Conservation (phyloP, 2,113 vertebrate species). For the Pavo muticus region DNA sequence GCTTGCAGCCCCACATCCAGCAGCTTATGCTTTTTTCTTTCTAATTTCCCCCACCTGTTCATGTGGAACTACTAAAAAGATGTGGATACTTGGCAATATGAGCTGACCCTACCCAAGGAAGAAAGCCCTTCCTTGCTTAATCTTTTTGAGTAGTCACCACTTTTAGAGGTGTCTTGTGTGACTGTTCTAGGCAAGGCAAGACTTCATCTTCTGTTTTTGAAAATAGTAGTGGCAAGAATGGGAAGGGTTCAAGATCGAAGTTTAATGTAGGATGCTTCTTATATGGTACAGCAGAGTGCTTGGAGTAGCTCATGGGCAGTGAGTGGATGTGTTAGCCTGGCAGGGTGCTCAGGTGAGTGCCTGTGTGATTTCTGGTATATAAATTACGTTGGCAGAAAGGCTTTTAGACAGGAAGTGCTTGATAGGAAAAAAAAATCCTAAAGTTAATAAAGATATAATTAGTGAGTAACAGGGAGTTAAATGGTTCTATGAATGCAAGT, state of each 20-base stretch:
- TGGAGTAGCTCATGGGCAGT: neutral
- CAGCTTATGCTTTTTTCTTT: neutral
- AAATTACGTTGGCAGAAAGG: neutral
- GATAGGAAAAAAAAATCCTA: neutral
- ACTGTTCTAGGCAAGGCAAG: neutral
- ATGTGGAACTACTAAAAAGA: neutral
- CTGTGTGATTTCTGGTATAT: neutral
- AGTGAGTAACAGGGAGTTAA: neutral
- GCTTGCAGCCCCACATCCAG: neutral
- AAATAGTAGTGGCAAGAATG: neutral
- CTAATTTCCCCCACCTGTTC: neutral
- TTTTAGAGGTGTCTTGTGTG: neutral
- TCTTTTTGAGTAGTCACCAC: neutral
- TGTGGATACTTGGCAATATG: accelerated
- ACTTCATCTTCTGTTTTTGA: neutral
- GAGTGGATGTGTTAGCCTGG: neutral
- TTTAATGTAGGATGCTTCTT: neutral
- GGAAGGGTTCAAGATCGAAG: neutral
- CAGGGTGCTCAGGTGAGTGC: neutral
- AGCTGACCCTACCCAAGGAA: neutral
- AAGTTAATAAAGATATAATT: neutral
- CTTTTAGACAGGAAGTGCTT: neutral
- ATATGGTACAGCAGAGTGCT: neutral
- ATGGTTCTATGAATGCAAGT: neutral
- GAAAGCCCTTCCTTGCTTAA: neutral